A percentile compares a stretch with the other conserved stretches of the same genome.
phyloP scores from a whole-genome alignment of 2,797 vertebrate species.

The Brachyalestes nurse region DNA sequence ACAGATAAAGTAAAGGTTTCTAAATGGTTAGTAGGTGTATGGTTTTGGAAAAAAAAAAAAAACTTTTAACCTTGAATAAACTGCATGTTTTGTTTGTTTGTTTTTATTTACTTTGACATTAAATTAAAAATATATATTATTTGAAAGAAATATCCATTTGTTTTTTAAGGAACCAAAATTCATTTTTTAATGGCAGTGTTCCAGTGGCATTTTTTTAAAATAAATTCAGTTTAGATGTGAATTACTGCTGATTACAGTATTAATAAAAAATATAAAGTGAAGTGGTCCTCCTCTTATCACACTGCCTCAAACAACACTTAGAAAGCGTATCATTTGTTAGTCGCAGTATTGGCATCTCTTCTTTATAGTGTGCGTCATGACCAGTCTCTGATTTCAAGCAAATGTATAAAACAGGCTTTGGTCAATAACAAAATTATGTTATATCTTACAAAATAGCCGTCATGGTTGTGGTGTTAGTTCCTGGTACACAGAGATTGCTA shows the following conservation, averaged over 20 bases:
- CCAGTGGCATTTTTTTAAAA: no score
- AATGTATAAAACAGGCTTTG: constrained; percentile 77
- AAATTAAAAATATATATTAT: no score
- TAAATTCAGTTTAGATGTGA: no score
- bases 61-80: no score
- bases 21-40: neutral
- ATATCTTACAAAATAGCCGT: constrained; percentile 76
- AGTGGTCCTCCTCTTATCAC: neutral
- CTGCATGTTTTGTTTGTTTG: no score
- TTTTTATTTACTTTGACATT: no score
- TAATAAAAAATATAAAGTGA: neutral
- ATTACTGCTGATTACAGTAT: no score
- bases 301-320: neutral
- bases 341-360: no score
- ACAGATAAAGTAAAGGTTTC: neutral
- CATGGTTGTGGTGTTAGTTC: constrained; percentile 80
- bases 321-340: neutral
- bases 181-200: no score
- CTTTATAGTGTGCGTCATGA: no score
- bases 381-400: constrained; percentile 75
- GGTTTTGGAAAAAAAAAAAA: neutral
- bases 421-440: constrained; percentile 81
- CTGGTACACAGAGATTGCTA: constrained; percentile 80
- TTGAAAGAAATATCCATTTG: no score
- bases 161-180: no score